Evolutionary conservation across 1,140 invertebrate species (phyloP).

Genomic region (Aphelinus certus): DNA sequence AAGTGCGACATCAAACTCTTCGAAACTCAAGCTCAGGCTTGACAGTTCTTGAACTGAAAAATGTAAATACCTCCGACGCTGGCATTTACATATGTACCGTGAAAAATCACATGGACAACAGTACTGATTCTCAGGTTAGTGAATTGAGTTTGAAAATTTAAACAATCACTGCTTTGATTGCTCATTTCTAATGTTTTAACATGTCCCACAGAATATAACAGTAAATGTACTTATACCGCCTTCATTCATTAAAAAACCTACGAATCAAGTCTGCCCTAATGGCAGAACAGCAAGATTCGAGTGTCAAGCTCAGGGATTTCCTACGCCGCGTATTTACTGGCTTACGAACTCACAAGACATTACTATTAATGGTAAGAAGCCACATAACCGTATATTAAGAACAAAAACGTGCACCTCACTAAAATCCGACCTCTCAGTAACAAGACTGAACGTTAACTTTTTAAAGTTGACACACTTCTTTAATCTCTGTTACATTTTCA

Average conservation of each 20-base stretch:
- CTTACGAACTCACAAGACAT: constrained; percentile 74
- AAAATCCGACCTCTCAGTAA: constrained; percentile 7
- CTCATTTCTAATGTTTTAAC: no score
- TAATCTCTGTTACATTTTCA: no score
- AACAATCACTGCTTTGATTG: no score
- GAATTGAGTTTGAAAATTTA: no score
- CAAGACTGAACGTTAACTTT: constrained; percentile 18
- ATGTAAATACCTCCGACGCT: constrained; percentile 61
- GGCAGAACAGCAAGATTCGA: constrained; percentile 76
- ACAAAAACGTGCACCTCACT: constrained; percentile 8
- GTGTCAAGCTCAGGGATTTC: constrained; percentile 74
- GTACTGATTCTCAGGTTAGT: constrained; percentile 64
- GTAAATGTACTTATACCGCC: constrained; percentile 71
- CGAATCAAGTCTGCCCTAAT: constrained; percentile 69
- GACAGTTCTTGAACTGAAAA: constrained; percentile 61
- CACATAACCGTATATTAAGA: background rate
- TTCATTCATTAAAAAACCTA: constrained; percentile 68
- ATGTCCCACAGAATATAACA: constrained; percentile 56
- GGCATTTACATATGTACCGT: constrained; percentile 72
- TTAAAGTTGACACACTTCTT: constrained; percentile 18
- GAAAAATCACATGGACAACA: constrained; percentile 51
- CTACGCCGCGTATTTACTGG: constrained; percentile 74
- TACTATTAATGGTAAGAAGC: constrained; percentile 66
- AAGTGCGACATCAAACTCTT: constrained; percentile 4
- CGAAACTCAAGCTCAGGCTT: constrained; percentile 59